These are phyloP conservation scores for Spatula versicolor DNA, from an alignment of 2,797 vertebrate genomes.

Conservation along the genomic window DNA sequence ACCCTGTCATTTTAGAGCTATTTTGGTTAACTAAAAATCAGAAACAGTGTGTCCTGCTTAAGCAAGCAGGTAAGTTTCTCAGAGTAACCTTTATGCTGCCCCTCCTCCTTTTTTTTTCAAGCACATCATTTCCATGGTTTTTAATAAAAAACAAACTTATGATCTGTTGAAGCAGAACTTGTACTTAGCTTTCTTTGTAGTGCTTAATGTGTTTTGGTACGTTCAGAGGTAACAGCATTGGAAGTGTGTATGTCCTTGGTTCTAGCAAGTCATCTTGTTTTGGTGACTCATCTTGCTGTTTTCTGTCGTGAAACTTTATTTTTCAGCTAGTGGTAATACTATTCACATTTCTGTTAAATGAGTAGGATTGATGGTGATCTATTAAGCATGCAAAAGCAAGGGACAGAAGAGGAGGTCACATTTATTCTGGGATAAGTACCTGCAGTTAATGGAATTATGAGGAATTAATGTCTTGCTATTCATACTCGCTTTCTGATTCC, in stretches of 20 bases:
- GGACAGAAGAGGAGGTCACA: neutral
- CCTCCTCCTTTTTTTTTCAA: neutral
- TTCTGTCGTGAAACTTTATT: neutral
- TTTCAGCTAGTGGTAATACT: neutral
- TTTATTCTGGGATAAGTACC: conserved; percentile 1
- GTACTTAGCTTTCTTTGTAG: neutral
- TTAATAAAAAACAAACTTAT: neutral
- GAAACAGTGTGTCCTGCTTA: neutral
- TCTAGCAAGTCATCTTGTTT: conserved; percentile 9
- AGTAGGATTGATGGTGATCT: neutral
- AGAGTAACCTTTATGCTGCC: neutral
- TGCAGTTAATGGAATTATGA: conserved; percentile 32
- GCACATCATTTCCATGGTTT: neutral
- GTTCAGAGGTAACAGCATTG: neutral
- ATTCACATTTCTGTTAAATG: neutral
- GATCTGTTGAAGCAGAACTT: neutral
- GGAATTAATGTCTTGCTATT: neutral
- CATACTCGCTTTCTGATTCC: neutral
- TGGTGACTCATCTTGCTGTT: conserved; percentile 17
- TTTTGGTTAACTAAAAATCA: neutral
- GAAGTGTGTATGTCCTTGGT: neutral
- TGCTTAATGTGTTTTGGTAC: neutral
- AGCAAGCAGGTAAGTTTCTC: neutral
- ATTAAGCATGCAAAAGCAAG: neutral
- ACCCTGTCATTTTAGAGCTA: neutral